Percentiles rank a stretch among this genome's conserved stretches.
These are phyloP conservation scores for Drosophila pseudotakahashii DNA, from an alignment of 2,888 invertebrate genomes.

Conservation along the genomic window DNA sequence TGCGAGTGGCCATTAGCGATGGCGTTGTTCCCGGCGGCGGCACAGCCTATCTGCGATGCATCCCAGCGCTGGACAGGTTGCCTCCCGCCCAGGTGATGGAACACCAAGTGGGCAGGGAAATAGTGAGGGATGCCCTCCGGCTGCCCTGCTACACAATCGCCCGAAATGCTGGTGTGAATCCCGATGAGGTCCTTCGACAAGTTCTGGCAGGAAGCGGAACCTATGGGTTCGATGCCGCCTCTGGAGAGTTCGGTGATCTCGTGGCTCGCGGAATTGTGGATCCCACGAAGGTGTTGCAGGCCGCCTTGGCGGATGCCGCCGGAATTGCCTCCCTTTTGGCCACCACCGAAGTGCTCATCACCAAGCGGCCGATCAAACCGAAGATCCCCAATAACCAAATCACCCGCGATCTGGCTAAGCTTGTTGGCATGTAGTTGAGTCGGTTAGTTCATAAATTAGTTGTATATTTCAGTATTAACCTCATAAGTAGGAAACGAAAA, in stretches of 20 bases:
- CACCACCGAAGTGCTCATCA: constrained; percentile 97
- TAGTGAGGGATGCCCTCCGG: constrained; percentile 92
- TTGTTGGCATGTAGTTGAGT: constrained; percentile 85
- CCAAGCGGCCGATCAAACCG: constrained; percentile 94
- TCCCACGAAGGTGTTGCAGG: constrained; percentile 94
- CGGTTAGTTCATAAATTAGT: neutral
- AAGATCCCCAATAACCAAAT: constrained; percentile 85
- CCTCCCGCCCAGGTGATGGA: constrained; percentile 87
- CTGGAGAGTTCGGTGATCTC: constrained; percentile 94
- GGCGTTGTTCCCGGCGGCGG: constrained; percentile 98
- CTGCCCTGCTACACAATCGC: constrained; percentile 96
- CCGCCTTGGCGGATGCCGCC: constrained; percentile 95
- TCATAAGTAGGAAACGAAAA: neutral
- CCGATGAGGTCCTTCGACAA: constrained; percentile 94
- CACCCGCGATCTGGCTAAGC: constrained; percentile 89
- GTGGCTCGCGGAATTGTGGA: constrained; percentile 97
- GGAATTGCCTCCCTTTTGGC: constrained; percentile 96
- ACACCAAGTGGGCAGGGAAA: constrained; percentile 88
- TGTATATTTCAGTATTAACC: neutral
- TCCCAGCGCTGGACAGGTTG: constrained; percentile 88
- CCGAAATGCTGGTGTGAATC: constrained; percentile 95
- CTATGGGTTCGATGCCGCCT: constrained; percentile 95
- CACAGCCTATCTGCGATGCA: constrained; percentile 93
- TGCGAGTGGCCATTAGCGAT: constrained; percentile 96
- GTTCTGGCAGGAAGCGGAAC: constrained; percentile 90